Evolutionary conservation across 2,888 invertebrate genomes (phyloP).

Genomic region (Eulithis testata): DNA sequence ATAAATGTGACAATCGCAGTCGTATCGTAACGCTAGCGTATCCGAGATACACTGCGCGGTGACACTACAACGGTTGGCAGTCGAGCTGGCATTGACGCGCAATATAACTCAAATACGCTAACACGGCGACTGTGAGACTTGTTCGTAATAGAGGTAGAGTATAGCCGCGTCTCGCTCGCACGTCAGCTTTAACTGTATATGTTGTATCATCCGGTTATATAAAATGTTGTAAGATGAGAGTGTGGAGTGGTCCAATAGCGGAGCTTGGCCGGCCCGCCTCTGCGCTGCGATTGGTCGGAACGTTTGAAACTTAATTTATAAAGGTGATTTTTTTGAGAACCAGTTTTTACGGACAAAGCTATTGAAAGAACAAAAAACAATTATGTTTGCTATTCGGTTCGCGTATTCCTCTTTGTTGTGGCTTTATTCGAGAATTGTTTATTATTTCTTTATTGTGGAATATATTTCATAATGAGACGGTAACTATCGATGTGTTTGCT

Average conservation of each 20-base stretch:
- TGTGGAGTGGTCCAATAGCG: conserved; percentile 63
- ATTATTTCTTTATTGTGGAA: conserved; percentile 55
- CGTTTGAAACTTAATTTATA: conserved; percentile 81
- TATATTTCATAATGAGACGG: conserved; percentile 60
- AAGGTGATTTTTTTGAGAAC: conserved; percentile 83
- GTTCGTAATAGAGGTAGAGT: background rate
- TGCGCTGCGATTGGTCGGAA: conserved; percentile 63
- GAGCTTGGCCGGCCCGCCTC: conserved; percentile 64
- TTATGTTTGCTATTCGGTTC: conserved; percentile 80
- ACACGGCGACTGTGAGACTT: too few relatives aligned
- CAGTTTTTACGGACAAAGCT: conserved; percentile 77
- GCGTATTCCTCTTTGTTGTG: conserved; percentile 71
- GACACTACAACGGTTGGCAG: too few relatives aligned
- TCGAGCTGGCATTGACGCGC: too few relatives aligned
- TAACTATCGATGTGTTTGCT: conserved; percentile 47
- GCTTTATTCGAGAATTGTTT: conserved; percentile 57
- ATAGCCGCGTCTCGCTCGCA: conserved; percentile 66
- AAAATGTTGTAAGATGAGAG: conserved; percentile 81
- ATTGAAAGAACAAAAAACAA: conserved; percentile 82
- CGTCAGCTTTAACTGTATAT: conserved; percentile 82
- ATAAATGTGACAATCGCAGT: too few relatives aligned
- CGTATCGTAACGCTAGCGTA: too few relatives aligned
- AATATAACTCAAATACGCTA: too few relatives aligned
- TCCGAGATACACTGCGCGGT: too few relatives aligned
- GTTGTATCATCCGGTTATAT: conserved; percentile 84